Conservation (phyloP, 2,113 vertebrate genomes). For the Anhinga anhinga region DNA sequence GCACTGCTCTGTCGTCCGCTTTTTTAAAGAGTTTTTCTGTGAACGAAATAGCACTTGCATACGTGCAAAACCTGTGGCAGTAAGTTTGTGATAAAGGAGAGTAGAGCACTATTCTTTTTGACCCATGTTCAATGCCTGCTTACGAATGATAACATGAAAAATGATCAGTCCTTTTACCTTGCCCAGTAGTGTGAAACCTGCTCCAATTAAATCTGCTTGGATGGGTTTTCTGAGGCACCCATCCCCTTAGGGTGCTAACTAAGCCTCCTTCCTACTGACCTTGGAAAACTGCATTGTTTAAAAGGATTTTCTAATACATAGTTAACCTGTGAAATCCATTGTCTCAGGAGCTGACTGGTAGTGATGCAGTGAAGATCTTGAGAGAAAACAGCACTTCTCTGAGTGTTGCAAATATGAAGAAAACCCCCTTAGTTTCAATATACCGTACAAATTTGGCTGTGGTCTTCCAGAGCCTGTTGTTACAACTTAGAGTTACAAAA, state of each 20-base stretch:
- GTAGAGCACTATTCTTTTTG: background rate
- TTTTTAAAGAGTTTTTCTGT: background rate
- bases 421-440: background rate
- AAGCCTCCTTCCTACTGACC: background rate
- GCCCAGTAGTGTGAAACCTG: background rate
- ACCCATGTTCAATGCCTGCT: background rate
- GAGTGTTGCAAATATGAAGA: background rate
- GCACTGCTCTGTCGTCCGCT: background rate
- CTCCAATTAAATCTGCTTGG: background rate
- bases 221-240: background rate
- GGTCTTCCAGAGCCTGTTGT: background rate
- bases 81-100: background rate
- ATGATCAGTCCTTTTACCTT: background rate
- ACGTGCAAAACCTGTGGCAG: background rate
- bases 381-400: background rate
- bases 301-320: background rate
- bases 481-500: background rate
- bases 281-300: background rate
- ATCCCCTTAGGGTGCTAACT: background rate
- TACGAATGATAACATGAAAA: background rate
- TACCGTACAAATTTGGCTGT: background rate
- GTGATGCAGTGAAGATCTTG: background rate
- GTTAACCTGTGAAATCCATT: conserved; percentile 11
- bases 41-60: background rate
- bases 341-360: background rate